Conservation (phyloP, 2,797 vertebrate species). For the Halcyon smyrnensis region DNA sequence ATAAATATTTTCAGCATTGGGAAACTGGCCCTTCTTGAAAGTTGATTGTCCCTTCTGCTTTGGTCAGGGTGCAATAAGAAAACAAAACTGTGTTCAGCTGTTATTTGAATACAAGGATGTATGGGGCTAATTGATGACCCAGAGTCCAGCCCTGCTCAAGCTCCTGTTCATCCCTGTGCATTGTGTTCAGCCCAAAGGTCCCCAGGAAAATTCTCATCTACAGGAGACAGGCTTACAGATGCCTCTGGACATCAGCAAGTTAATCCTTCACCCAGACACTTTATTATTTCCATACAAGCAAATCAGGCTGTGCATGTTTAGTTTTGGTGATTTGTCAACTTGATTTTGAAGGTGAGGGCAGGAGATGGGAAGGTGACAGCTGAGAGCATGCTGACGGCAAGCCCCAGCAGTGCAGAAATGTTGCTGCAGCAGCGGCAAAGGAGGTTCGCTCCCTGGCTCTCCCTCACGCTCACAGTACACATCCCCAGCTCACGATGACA, state of each 20-base stretch:
- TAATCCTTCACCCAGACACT: background rate
- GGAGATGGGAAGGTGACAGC: background rate
- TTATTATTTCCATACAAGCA: slow-evolving; percentile 2
- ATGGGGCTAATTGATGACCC: background rate
- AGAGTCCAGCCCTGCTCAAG: background rate
- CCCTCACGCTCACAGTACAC: accelerated
- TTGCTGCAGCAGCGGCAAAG: background rate
- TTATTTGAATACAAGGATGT: background rate
- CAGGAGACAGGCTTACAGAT: background rate
- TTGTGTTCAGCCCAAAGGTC: background rate
- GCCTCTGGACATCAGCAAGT: background rate
- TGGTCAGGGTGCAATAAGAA: background rate
- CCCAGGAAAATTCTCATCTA: background rate
- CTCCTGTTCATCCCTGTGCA: background rate
- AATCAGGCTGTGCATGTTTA: background rate
- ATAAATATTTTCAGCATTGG: background rate
- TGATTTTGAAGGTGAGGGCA: background rate
- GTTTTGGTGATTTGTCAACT: background rate
- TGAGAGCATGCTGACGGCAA: background rate
- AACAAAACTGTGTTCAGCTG: background rate
- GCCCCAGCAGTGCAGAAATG: background rate
- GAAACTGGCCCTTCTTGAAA: background rate
- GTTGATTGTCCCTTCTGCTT: background rate
- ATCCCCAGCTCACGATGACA: accelerated
- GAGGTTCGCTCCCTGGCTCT: accelerated